Percentiles rank a stretch among this genome's conserved stretches.
phyloP scores from a whole-genome alignment of 2,797 vertebrate species.

The Mus caroli region DNA sequence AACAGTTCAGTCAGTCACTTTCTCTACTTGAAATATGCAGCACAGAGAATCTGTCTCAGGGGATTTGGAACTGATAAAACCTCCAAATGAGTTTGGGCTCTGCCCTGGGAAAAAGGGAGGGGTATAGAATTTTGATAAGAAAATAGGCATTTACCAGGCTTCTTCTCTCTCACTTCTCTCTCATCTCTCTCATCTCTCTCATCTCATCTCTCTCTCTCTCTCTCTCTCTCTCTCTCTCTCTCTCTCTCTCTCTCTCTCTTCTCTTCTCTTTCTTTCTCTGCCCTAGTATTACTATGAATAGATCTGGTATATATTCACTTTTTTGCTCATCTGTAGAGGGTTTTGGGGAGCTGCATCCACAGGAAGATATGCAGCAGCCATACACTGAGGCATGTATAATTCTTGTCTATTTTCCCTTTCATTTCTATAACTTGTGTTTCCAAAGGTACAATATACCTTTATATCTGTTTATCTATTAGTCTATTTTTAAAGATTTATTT shows the following conservation, averaged over 20 bases:
- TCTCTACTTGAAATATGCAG: neutral
- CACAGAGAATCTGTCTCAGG: neutral
- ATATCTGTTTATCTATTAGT: neutral
- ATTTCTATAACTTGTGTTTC: neutral
- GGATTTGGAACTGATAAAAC: fast-evolving
- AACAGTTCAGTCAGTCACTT: neutral
- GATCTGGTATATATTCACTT: fast-evolving
- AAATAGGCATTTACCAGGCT: fast-evolving
- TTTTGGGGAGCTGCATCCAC: no score
- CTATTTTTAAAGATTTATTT: neutral
- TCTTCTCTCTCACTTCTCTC: neutral
- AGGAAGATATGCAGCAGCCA: neutral
- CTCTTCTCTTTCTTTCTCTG: neutral
- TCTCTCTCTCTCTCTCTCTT: neutral
- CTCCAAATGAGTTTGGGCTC: neutral
- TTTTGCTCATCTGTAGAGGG: fast-evolving
- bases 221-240: neutral
- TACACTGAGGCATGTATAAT: fast-evolving
- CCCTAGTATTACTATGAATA: fast-evolving
- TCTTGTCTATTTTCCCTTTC: neutral
- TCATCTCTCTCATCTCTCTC: neutral
- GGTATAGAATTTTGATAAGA: fast-evolving
- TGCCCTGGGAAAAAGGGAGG: neutral
- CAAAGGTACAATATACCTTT: neutral
- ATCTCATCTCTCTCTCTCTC: no score